Conservation (phyloP, 2,113 vertebrate species). For the Anoura caudifer region DNA sequence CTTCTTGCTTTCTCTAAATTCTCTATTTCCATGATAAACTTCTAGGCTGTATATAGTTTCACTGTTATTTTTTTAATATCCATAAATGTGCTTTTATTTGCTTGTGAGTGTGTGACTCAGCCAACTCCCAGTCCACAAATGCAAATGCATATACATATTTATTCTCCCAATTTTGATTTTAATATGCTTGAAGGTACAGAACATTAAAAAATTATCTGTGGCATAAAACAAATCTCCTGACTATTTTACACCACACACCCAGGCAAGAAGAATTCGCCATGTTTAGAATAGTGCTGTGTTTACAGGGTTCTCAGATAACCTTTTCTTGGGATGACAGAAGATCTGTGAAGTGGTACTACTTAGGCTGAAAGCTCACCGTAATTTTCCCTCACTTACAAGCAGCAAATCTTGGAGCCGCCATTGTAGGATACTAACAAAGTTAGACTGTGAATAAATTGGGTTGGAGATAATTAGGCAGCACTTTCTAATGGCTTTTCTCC, state of each 20-base stretch:
- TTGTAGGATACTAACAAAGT: not conserved
- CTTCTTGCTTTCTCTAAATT: not conserved
- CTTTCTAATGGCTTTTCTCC: not conserved
- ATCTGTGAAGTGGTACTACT: not conserved
- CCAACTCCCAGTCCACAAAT: not conserved
- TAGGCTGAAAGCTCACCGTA: not conserved
- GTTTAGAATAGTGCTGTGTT: not conserved
- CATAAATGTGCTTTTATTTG: not conserved
- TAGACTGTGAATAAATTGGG: not conserved
- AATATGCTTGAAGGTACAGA: not conserved
- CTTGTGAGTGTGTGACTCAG: not conserved
- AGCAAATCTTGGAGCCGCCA: not conserved
- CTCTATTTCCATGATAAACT: not conserved
- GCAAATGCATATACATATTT: not conserved
- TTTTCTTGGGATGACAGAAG: not conserved
- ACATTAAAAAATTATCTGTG: not conserved
- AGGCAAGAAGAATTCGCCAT: not conserved
- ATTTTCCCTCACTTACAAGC: not conserved
- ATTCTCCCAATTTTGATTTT: not conserved
- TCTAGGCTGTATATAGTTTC: not conserved
- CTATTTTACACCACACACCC: not conserved
- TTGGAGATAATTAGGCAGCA: not conserved
- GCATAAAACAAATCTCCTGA: not conserved
- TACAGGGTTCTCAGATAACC: not conserved
- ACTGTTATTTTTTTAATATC: not conserved